phyloP scores from a whole-genome alignment of 1,140 invertebrate genomes.

The Eumeta japonica region DNA sequence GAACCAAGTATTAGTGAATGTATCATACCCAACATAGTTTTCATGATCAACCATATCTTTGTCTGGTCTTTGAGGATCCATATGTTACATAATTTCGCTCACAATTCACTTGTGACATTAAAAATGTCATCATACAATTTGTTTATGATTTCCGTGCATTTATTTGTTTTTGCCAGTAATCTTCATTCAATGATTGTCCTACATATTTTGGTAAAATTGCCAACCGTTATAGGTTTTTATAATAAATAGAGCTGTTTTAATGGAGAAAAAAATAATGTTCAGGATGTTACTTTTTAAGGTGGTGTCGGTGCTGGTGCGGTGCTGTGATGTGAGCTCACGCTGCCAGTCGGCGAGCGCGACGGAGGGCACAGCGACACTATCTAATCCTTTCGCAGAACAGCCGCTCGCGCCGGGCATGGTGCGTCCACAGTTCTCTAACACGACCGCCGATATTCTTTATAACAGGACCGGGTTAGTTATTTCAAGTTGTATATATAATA shows the following conservation, averaged over 20 bases:
- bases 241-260: too few species aligned
- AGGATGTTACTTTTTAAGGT: slow-evolving; percentile 57
- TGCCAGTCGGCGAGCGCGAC: slow-evolving; percentile 66
- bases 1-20: too few species aligned
- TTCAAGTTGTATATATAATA: too few species aligned
- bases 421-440: slow-evolving; percentile 68
- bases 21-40: too few species aligned
- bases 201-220: neutral
- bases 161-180: too few species aligned
- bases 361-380: slow-evolving; percentile 62
- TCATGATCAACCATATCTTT: too few species aligned
- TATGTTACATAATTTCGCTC: too few species aligned
- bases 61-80: too few species aligned
- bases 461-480: slow-evolving; percentile 74
- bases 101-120: too few species aligned
- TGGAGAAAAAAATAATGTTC: too few species aligned
- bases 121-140: neutral
- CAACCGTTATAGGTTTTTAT: too few species aligned
- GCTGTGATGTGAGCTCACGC: slow-evolving; percentile 86
- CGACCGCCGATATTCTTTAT: slow-evolving; percentile 75
- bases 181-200: too few species aligned
- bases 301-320: slow-evolving; percentile 86
- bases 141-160: neutral
- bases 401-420: slow-evolving; percentile 72
- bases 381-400: slow-evolving; percentile 82